phyloP scores from a whole-genome alignment of 2,888 invertebrate species.

The Diarsia brunnea region DNA sequence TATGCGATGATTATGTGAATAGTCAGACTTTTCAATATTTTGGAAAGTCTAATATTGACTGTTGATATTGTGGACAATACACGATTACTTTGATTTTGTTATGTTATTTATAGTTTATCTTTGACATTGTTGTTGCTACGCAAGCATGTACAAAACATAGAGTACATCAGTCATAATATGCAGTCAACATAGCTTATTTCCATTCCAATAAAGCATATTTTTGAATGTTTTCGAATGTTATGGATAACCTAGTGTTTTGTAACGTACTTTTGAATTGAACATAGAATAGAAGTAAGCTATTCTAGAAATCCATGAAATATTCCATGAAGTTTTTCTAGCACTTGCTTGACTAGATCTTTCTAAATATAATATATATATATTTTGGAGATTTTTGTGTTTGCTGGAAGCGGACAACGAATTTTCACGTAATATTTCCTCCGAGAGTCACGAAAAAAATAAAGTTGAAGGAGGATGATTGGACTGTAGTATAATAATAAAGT shows the following conservation, averaged over 20 bases:
- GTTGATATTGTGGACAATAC: background rate
- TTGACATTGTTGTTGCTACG: conserved; percentile 62
- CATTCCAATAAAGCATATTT: conserved; percentile 37
- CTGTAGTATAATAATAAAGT: no score
- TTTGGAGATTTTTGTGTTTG: background rate
- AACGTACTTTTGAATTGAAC: conserved; percentile 5
- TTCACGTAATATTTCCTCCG: conserved; percentile 45
- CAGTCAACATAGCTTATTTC: background rate
- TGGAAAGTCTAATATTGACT: background rate
- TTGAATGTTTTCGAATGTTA: conserved; percentile 32
- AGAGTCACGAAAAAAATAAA: background rate
- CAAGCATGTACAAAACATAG: conserved; percentile 39
- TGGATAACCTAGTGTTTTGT: background rate
- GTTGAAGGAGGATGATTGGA: background rate
- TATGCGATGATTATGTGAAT: conserved; percentile 31
- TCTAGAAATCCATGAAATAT: background rate
- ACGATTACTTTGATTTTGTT: conserved; percentile 2
- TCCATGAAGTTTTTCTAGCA: background rate
- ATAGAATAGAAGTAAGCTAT: conserved; percentile 2
- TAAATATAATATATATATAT: background rate
- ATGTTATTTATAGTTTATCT: conserved; percentile 26
- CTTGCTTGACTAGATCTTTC: background rate
- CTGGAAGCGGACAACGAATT: conserved; percentile 65
- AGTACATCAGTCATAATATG: background rate
- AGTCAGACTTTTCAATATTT: conserved; percentile 12